Evolutionary conservation across 2,888 invertebrate genomes (phyloP), one percentile per base, ranked within the genome.

Genomic region (Epirrhoe tristata): DNA sequence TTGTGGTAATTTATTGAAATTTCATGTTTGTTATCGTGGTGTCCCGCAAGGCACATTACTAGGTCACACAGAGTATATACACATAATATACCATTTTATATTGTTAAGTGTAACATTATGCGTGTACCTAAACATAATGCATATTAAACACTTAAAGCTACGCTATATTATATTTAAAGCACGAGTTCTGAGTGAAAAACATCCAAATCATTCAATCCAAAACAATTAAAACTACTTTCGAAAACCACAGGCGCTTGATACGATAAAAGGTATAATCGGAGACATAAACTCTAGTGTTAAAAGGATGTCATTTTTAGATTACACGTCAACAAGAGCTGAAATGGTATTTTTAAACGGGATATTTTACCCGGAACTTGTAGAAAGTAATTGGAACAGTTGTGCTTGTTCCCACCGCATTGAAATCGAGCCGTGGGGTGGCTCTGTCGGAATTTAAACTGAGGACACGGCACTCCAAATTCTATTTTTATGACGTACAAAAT

Each of bases 61-160:
- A 60, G 79, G 77, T 79, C 79, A 76, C 78, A 75, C 67, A 73
- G 83, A 68, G 81, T 82, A 77, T 63, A 72, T 68, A 78, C 74
- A 76, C 73, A 79, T 73, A 43, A 12, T 43, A 78, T 69, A 74
- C 59, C 64, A 53, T 36, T 43, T 59, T 51, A 72, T 50, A 66
- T 70, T 69, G 72, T 71, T 75, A 73, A 65, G 72, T 76, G 76
- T 63, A 51, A 71, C 6, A 57, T 63, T 57, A 64, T 81, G 81
- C 82, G 87, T 90, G 87, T 89, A 83, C 88, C 82, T 88, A 61
- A 88, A 81, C 85, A 82, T 86, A 57, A 88, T 83, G 88, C 85
- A 79, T 83, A 83, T 82, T 81, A 82, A 89, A 93, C 93, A 93
- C 91, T 92, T 92, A 93, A 93, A 93, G 93, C 93, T 93, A 92